Base-by-base conservation (phyloP, 1,140 invertebrate species). In the Drosophila burlai region DNA sequence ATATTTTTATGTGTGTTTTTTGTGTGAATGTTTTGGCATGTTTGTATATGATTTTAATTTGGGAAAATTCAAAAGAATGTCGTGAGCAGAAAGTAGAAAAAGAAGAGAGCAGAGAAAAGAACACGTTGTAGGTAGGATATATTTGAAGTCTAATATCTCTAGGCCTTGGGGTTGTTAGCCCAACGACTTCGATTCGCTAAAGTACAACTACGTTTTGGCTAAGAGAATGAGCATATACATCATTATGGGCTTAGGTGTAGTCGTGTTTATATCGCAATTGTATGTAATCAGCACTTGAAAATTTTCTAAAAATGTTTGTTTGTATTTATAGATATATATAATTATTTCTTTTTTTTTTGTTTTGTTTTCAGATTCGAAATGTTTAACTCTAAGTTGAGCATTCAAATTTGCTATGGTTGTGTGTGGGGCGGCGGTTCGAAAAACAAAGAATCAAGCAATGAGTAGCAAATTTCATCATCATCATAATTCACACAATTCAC, bases 231-330 rank as follows among this genome's bases (percentile, higher is more conserved):
- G 49, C 78, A 85, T 78, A 85, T 74, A 71, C 65, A 83, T 75
- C 63, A 71, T 40, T 79, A 71, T 75, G 73, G 81, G 54, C 49
- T 47, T 47, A 65, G 62, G 64, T 64, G 60, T 76, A 21, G 55
- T 49, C 34, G 40, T 79, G 59, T 81, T 40, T 67, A 40, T 45
- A 47, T 76, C 55, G 40, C 54, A 69, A 29, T 58, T 40, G 46
- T 80, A 87, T 87, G 81, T 80, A 91, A 90, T 90, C 85, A 90
- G 85, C 85, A 90, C 85, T 90, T 90, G 85, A 90, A 90, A 90
- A 90, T 90, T 91, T 81, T 80, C 85, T 91, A 90, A 85, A 71
- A 85, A 89, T 90, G 81, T 89, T 59, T 79, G 31, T 64, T 24
- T 55, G 34, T 65, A 49, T 76, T 77, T 61, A 75, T 77, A 29